Evolutionary conservation across 2,888 invertebrate genomes (phyloP), one percentile per base, ranked within the genome.

Genomic region (Slavum lentiscoides): DNA sequence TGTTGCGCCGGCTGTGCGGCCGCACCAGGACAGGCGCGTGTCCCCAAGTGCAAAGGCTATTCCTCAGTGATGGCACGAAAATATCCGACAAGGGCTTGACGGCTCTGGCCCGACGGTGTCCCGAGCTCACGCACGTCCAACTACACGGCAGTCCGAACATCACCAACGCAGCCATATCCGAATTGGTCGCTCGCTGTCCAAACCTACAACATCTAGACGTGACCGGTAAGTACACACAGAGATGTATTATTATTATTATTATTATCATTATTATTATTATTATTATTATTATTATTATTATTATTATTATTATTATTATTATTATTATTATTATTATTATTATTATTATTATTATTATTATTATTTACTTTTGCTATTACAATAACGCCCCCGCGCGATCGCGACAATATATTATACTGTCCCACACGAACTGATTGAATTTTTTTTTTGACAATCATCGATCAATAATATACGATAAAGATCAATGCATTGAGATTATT

Each of bases 121-220:
- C 94, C 0, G 93, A 94, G 86, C 87, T 96, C 82, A 92, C 93
- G 8, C 93, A 93, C 85, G 87, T 96, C 76, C 94, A 94, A 83
- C 88, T 95, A 74, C 93, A 93, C 82, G 91, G 91, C 2, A 93
- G 94, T 84, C 89, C 89, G 74, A 90, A 90, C 82, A 89, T 95
- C 84, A 92, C 93, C 74, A 94, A 94, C 84, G 89, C 91, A 68
- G 91, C 94, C 0, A 86, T 96, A 74, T 92, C 92, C 76, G 94
- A 95, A 84, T 89, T 95, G 13, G 90, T 93, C 77, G 92, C 93
- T 6, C 91, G 92, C 85, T 93, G 95, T 86, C 90, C 91, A 83
- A 93, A 93, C 86, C 87, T 96, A 82, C 92, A 94, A 87, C 94
- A 94, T 87, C 89, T 96, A 72, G 94, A 95, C 87, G 90, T 95